Evolutionary conservation across 2,797 vertebrate species (phyloP), one percentile per base, ranked within the genome.

Genomic region (Xyrichtys novacula): DNA sequence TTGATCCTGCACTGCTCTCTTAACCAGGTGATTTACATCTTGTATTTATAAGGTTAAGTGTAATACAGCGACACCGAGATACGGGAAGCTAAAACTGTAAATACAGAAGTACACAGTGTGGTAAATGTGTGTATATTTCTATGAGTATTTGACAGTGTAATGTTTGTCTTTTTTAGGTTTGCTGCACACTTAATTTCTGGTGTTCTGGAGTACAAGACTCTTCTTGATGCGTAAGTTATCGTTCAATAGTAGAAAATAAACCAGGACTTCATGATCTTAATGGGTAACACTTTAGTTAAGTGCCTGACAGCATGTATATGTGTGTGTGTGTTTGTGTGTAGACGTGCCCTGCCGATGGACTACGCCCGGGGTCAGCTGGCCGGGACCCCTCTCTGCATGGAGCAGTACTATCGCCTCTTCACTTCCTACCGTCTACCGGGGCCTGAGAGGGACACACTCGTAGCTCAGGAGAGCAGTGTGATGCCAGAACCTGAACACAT

Each of bases 391-490:
- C 93, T 98, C 78, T 99, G 97, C 65, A 98, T 98, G 97, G 96
- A 97, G 89, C 98, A 99, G 87, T 98, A 99, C 88, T 95, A 97
- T 46, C 93, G 95, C 47, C 95, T 99, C 66, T 99, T 99, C 91
- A 96, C 95, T 55, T 96, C 96, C 54, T 98, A 98, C 84, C 96
- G 98, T 66, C 94, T 96, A 46, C 96, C 97, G 4, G 97, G 97
- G 70, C 80, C 84, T 28, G 88, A 92, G 65, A 96, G 94, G 89
- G 98, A 99, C 78, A 96, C 94, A 0, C 91, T 98, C 0, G 95
- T 98, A 83, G 93, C 94, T 60, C 96, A 97, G 92, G 95, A 92
- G 74, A 90, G 91, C 34, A 83, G 81, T 0, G 88, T 97, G 78
- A 96, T 96, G 93, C 95, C 93, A 16, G 96, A 97, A 74, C 94